Conservation (phyloP, 2,797 vertebrate genomes). For the Pangasius macronema region DNA sequence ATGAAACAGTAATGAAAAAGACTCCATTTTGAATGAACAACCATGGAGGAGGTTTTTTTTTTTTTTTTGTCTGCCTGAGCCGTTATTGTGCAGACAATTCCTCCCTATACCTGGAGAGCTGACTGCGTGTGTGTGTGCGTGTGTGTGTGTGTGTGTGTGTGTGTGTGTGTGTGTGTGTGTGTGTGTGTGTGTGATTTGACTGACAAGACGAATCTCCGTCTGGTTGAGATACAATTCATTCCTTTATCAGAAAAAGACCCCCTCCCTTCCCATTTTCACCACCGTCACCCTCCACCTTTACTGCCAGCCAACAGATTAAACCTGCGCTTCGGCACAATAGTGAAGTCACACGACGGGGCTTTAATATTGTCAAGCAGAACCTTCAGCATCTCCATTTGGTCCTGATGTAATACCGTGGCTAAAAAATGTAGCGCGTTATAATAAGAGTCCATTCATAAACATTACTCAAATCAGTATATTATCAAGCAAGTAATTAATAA, state of each 20-base stretch:
- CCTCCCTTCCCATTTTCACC: background rate
- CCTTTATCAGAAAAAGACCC: conserved; percentile 59
- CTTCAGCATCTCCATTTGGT: conserved; percentile 50
- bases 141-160: conserved; percentile 51
- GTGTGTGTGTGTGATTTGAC: conserved; percentile 61
- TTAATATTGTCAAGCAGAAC: conserved; percentile 50
- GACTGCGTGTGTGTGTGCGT: conserved; percentile 52
- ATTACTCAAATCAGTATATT: background rate
- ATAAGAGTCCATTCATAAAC: background rate
- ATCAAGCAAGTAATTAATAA: background rate
- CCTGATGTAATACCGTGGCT: conserved; percentile 54
- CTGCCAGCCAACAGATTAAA: conserved; percentile 55
- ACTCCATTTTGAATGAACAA: conserved; percentile 30
- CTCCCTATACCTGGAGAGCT: conserved; percentile 61
- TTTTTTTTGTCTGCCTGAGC: conserved; percentile 24
- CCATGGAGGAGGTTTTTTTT: background rate
- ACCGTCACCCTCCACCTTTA: conserved; percentile 21
- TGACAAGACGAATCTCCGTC: conserved; percentile 66
- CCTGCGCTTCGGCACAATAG: conserved; percentile 46
- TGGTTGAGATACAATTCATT: conserved; percentile 74
- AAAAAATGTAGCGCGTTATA: conserved; percentile 37
- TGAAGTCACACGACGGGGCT: conserved; percentile 40
- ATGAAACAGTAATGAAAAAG: conserved; percentile 41
- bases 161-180: conserved; percentile 29
- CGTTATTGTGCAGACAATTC: conserved; percentile 32